Conservation (phyloP, 53 echinoderm and acorn worm genomes). For the Hippasteria phrygiana region DNA sequence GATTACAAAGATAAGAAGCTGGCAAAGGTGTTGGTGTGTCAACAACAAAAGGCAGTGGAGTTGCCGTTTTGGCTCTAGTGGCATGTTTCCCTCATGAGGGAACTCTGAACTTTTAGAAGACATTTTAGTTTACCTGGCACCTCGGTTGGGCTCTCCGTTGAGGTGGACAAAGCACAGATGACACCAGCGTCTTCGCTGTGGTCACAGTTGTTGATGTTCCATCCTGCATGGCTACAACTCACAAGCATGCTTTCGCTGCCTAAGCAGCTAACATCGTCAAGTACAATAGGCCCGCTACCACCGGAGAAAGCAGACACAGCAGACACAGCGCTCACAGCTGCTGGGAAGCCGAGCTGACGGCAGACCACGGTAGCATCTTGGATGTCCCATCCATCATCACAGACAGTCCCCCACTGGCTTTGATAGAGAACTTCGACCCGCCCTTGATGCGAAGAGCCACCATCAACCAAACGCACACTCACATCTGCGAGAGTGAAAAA, state of each 20-base stretch:
- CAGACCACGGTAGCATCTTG: too few species aligned
- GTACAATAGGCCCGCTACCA: neutral
- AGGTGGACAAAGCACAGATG: neutral
- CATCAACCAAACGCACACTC: slow-evolving; percentile 1
- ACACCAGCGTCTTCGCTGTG: slow-evolving; percentile 60
- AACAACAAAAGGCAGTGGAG: too few species aligned
- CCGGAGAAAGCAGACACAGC: neutral
- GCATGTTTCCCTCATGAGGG: too few species aligned
- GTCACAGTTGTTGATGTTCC: slow-evolving; percentile 15
- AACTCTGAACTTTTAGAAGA: too few species aligned
- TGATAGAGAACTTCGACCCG: slow-evolving; percentile 32
- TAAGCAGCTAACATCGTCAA: slow-evolving; percentile 1
- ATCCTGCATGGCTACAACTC: neutral
- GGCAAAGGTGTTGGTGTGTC: too few species aligned
- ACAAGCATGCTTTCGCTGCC: slow-evolving; percentile 1
- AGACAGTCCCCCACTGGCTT: slow-evolving; percentile 38
- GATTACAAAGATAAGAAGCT: too few species aligned
- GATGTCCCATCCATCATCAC: slow-evolving; percentile 28
- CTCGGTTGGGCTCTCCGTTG: neutral
- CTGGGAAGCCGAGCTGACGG: slow-evolving; percentile 22
- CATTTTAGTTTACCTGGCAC: neutral
- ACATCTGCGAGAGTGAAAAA: neutral
- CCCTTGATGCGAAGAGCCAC: neutral
- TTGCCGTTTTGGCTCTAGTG: too few species aligned
- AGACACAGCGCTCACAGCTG: neutral